Base-by-base conservation (phyloP, 2,113 vertebrate species). In the Eonycteris spelaea region DNA sequence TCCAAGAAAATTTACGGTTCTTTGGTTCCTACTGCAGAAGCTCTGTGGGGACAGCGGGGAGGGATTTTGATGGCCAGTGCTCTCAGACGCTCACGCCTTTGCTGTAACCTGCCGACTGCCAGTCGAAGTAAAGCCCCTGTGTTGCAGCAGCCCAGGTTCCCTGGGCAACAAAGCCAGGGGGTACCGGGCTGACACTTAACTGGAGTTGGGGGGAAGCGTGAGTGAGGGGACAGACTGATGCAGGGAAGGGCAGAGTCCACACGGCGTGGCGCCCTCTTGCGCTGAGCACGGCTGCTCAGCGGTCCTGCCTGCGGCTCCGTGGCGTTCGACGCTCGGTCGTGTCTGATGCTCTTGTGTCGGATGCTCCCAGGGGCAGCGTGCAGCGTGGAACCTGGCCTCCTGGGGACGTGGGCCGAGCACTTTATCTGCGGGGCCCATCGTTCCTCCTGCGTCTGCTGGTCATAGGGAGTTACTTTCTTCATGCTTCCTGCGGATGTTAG, bases 301-400 rank as follows among this genome's bases (percentile, higher is more conserved):
- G 3, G 3, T 11, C 1, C 7, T 7, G 2, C 21, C 40, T 0
- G 12, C 4, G 65, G 21, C n/a, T 51, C 48, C 5, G 14, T 8
- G 11, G 0, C 7, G 2, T 16, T n/a, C 0, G 11, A 3, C 65
- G 21, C n/a, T 51, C 48, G 4, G 14, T 11, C 6, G 1, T 79
- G 30, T 48, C 45, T 48, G 45, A 51, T 71, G 21, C n/a, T 53
- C 48, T 11, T 11, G 1, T 74, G 30, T 73, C 7, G 2, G 19
- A 67, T 2, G n/a, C 24, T 77, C 74, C 19, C 22, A 24, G 11
- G 48, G 35, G 6, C 67, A 14, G 3, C 28, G 5, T 35, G 10
- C 8, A 30, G 24, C 24, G 4, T 33, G 7, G 55, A 24, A 13
- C 30, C 73, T 51, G 21, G 7, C 48, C 57, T 48, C 53, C 38